Base-by-base conservation (phyloP, 2,797 vertebrate species). In the Chaunax sp. region DNA sequence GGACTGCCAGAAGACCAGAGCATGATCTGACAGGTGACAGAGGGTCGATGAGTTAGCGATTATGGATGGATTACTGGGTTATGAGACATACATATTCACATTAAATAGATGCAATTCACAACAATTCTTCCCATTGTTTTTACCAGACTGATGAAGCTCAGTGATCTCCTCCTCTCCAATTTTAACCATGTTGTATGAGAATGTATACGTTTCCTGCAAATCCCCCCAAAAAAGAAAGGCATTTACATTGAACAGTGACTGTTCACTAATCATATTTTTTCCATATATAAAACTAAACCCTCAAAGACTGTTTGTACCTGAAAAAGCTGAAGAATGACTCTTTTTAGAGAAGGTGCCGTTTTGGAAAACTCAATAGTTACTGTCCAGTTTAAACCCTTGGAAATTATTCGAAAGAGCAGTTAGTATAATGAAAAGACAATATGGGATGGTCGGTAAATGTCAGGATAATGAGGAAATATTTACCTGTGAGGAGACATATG, bases 401-500 rank as follows among this genome's bases (percentile, higher is more conserved):
- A 60, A 33, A 19, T 10, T 0, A 23, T 25, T 30, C 10, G 15
- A n/a, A 20, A 38, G 7, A 51, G 8, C 3, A 33, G 30, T 60
- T 45, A 55, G 18, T 22, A 28, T 45, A 0, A 28, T 15, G 3
- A 66, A 60, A 20, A 52, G 14, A 3, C 2, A 50, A 12, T 6
- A 3, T 7, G 1, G 23, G 1, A 56, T 28, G 12, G 56, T 59
- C 6, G 4, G 53, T n/a, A 43, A 15, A 49, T 44, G 33, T 12
- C 15, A 1, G 15, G 8, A 26, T 11, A 4, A 19, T 57, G 3
- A 8, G 3, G 43, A 71, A 19, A 51, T 3, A 47, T 46, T 44
- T 87, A 95, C 95, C 40, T 83, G 56, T 28, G 91, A 77, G 46
- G 90, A 92, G 71, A 94, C 26, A 62, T 94, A 96, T 25, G 67